Conservation (phyloP, 2,888 invertebrate species). For the Pardosa pseudoannulata region DNA sequence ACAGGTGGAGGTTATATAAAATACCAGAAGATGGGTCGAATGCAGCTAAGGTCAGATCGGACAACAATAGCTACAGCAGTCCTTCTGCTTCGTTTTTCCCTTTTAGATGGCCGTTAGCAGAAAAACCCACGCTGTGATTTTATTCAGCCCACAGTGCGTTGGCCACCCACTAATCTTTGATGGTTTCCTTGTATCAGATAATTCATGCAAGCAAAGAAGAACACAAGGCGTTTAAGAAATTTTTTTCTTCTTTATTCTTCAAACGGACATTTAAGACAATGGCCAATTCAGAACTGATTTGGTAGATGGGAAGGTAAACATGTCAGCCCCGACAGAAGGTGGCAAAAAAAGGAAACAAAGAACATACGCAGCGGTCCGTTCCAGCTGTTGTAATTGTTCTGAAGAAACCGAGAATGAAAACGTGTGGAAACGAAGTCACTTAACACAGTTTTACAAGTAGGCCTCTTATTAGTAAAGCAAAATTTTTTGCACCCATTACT, state of each 20-base stretch:
- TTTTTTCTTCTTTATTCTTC: not conserved
- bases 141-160: not conserved
- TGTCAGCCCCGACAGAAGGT: not conserved
- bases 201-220: not conserved
- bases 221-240: not conserved
- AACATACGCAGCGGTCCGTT: too few species aligned
- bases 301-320: not conserved
- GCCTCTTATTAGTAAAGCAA: too few species aligned
- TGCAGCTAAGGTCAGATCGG: not conserved
- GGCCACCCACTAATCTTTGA: constrained; percentile 1
- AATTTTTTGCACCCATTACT: too few species aligned
- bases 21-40: not conserved
- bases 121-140: not conserved
- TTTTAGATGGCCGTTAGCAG: not conserved
- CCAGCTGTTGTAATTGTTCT: too few species aligned
- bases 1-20: constrained; percentile 10
- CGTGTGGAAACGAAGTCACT: too few species aligned
- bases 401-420: too few species aligned
- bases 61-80: not conserved
- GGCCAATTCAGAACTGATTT: not conserved
- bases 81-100: not conserved
- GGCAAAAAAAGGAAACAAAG: too few species aligned
- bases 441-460: too few species aligned
- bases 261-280: not conserved
- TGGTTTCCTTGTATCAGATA: not conserved